Evolutionary conservation across 2,797 vertebrate species (phyloP).

Genomic region (Acipenser oxyrinchus): DNA sequence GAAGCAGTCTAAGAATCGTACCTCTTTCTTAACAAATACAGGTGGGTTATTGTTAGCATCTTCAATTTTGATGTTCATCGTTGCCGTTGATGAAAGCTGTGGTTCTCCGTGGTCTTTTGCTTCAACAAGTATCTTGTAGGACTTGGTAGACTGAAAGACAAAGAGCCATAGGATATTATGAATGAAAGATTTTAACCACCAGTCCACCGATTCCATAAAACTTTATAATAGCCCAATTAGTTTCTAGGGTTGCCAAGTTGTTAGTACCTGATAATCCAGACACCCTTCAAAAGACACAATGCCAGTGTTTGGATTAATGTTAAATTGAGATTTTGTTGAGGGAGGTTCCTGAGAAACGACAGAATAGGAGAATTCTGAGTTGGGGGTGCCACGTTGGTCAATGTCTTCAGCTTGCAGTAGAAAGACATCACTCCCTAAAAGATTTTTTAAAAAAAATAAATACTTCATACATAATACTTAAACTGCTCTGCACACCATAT

Average conservation of each 20-base stretch:
- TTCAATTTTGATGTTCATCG: conserved; percentile 39
- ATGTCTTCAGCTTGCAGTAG: conserved; percentile 43
- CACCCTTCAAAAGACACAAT: conserved; percentile 54
- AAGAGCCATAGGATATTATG: not conserved
- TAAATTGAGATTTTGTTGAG: conserved; percentile 40
- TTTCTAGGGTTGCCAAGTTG: too few relatives aligned
- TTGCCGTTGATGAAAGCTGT: conserved; percentile 43
- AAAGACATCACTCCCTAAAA: conserved; percentile 32
- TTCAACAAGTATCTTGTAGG: conserved; percentile 47
- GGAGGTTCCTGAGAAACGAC: conserved; percentile 48
- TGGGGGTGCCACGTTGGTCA: conserved; percentile 47
- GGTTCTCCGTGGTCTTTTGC: conserved; percentile 56
- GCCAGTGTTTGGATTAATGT: conserved; percentile 20
- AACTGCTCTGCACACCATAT: not conserved
- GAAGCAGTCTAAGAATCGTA: too few relatives aligned
- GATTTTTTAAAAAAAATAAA: conserved; percentile 11
- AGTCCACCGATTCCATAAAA: too few relatives aligned
- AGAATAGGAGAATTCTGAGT: conserved; percentile 54
- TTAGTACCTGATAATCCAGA: conserved; percentile 62
- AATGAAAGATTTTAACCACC: too few relatives aligned
- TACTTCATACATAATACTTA: not conserved
- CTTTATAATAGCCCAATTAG: too few relatives aligned
- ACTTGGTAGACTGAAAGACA: conserved; percentile 44
- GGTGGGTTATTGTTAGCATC: conserved; percentile 68
- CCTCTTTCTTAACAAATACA: conserved; percentile 39